Evolutionary conservation across 1,140 invertebrate genomes (phyloP).

Genomic region (Leptonema lineaticorne): DNA sequence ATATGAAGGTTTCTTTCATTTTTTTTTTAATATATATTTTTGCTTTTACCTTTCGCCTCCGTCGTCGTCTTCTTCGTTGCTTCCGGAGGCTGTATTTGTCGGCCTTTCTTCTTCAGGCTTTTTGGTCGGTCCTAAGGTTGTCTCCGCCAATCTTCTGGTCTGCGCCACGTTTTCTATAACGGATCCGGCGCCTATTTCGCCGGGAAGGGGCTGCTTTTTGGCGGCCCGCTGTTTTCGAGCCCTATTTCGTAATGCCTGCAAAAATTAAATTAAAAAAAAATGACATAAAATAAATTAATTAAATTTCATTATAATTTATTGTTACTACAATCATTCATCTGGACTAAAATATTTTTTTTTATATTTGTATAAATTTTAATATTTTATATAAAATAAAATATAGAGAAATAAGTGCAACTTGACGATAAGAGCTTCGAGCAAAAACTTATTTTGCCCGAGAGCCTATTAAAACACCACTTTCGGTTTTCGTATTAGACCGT

Average conservation of each 20-base stretch:
- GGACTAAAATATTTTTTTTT: too few relatives aligned
- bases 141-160: conserved; percentile 78
- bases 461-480: conserved; percentile 23
- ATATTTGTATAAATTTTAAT: not conserved
- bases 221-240: conserved; percentile 78
- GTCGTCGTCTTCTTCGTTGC: conserved; percentile 83
- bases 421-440: not conserved
- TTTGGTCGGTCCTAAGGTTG: conserved; percentile 67
- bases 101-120: conserved; percentile 65
- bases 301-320: too few relatives aligned
- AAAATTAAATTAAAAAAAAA: conserved; percentile 6
- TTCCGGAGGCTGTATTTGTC: conserved; percentile 88
- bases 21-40: too few relatives aligned
- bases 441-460: conserved; percentile 11
- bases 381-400: not conserved
- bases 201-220: conserved; percentile 69
- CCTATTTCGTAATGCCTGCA: conserved; percentile 70
- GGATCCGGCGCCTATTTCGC: conserved; percentile 74
- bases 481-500: conserved; percentile 8
- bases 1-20: too few relatives aligned
- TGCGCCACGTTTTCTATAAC: conserved; percentile 88
- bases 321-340: too few relatives aligned
- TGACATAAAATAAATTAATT: not conserved
- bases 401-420: not conserved
- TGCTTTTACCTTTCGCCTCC: conserved; percentile 48